Conservation (phyloP, 1,140 invertebrate genomes). For the Sitobion miscanthi region DNA sequence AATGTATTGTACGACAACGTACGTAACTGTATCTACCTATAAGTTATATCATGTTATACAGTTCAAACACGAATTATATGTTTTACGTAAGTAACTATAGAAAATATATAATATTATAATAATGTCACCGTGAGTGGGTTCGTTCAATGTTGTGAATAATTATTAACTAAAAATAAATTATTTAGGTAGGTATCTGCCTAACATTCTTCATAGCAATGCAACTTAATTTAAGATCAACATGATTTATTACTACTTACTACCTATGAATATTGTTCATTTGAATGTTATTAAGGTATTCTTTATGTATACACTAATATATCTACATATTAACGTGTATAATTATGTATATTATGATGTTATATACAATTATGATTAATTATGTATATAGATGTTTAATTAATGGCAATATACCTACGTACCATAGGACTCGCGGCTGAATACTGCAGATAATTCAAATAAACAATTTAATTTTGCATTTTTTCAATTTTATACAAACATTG, state of each 20-base stretch:
- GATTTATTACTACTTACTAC: neutral
- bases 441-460: too few species aligned
- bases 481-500: too few species aligned
- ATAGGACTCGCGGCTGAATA: too few species aligned
- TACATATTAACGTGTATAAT: neutral
- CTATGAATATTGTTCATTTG: neutral
- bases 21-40: too few species aligned
- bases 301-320: neutral
- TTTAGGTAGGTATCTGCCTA: neutral
- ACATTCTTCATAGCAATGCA: neutral
- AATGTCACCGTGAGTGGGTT: neutral
- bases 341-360: neutral
- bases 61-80: neutral
- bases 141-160: neutral
- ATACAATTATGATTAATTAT: neutral
- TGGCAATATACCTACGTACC: neutral
- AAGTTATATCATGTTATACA: too few species aligned
- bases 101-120: neutral
- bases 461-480: too few species aligned
- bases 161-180: neutral
- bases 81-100: neutral
- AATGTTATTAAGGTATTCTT: neutral
- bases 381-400: neutral
- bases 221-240: neutral
- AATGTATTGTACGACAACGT: too few species aligned